phyloP scores from a whole-genome alignment of 92 coral and sea anemone genomes.

The Ricordea florida region DNA sequence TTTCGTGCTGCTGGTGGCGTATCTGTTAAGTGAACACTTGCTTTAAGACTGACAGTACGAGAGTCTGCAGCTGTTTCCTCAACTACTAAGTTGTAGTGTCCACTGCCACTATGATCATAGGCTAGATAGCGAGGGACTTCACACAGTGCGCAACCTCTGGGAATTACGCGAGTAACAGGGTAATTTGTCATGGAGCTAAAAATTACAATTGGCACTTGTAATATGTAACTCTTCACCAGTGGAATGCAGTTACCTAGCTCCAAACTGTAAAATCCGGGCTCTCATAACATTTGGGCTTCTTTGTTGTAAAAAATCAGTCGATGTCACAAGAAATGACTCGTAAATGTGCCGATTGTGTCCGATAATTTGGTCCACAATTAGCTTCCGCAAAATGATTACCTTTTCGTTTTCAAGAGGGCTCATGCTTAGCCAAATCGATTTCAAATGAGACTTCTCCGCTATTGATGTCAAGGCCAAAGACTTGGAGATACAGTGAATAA shows the following conservation, averaged over 20 bases:
- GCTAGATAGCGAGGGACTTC: conserved; percentile 30
- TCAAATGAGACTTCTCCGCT: not conserved
- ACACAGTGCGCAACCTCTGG: conserved; percentile 5
- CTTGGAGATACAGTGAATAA: not conserved
- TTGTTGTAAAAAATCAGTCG: not conserved
- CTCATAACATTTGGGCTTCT: conserved; percentile 8
- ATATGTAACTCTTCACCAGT: conserved; percentile 21
- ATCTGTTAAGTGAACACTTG: not conserved
- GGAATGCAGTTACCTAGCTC: conserved; percentile 37
- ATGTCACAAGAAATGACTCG: not conserved
- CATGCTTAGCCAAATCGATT: not conserved
- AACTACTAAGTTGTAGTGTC: conserved; percentile 27
- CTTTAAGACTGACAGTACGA: not conserved
- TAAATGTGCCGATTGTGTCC: not conserved
- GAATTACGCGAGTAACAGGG: conserved; percentile 27
- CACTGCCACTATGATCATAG: conserved; percentile 22
- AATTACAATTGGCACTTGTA: conserved; percentile 33
- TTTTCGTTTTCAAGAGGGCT: not conserved
- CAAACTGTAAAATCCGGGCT: conserved; percentile 6
- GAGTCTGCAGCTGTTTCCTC: not conserved
- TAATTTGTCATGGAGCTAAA: conserved; percentile 44
- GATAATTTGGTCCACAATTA: not conserved
- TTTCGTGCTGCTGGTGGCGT: too few relatives aligned
- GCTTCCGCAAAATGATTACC: not conserved
- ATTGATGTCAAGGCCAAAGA: not conserved